Percentiles rank a stretch among this genome's conserved stretches.
phyloP scores from a whole-genome alignment of 1,140 invertebrate genomes.

The Nasonia vitripennis region DNA sequence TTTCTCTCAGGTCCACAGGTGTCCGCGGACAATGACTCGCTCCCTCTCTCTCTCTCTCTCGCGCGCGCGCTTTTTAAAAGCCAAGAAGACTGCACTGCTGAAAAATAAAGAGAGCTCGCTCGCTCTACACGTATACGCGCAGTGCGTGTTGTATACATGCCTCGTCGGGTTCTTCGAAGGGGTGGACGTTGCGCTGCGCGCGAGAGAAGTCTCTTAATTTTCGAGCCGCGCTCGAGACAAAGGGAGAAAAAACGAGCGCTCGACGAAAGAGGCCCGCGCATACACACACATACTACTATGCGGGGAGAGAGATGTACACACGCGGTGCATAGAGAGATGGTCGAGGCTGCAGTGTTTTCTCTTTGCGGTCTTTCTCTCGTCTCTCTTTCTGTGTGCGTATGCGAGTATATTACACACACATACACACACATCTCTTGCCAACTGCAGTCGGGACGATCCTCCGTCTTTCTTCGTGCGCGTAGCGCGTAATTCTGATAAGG shows the following conservation, averaged over 20 bases:
- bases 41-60: background rate
- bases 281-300: no score
- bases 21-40: constrained; percentile 71
- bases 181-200: constrained; percentile 55
- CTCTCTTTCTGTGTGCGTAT: background rate
- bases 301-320: no score
- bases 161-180: constrained; percentile 55
- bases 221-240: constrained; percentile 63
- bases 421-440: background rate
- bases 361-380: constrained; percentile 11
- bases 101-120: constrained; percentile 23
- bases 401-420: background rate
- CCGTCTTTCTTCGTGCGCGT: background rate
- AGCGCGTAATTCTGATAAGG: constrained; percentile 12
- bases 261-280: background rate
- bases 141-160: constrained; percentile 11
- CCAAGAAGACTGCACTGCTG: background rate
- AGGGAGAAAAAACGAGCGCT: constrained; percentile 55
- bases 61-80: constrained; percentile 1
- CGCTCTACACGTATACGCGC: constrained; percentile 23
- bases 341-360: constrained; percentile 14
- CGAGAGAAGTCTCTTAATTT: constrained; percentile 71
- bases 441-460: background rate
- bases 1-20: constrained; percentile 69
- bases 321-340: background rate